Conservation (phyloP, 2,113 vertebrate genomes). For the Istiophorus platypterus region DNA sequence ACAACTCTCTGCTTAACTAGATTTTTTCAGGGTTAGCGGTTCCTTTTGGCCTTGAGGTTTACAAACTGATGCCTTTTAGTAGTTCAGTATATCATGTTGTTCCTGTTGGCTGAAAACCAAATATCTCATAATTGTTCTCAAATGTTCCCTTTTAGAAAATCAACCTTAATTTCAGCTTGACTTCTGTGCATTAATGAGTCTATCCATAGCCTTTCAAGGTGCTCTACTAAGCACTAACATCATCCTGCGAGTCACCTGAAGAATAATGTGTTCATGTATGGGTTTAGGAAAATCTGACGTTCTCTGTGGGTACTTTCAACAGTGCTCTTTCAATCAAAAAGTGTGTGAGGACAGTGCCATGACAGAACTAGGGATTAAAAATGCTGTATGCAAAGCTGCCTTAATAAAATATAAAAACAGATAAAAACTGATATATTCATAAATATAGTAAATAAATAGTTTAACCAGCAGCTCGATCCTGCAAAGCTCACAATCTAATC, state of each 20-base stretch:
- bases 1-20: not conserved
- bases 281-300: not conserved
- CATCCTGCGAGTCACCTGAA: too few species aligned
- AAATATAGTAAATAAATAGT: not conserved
- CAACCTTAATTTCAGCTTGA: constrained; percentile 2
- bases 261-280: not conserved
- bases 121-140: not conserved
- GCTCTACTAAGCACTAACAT: not conserved
- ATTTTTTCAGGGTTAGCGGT: not conserved
- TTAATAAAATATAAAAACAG: not conserved
- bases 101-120: not conserved
- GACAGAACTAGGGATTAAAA: too few species aligned
- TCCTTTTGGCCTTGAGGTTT: not conserved
- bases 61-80: not conserved
- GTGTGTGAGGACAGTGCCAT: not conserved
- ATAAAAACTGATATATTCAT: too few species aligned
- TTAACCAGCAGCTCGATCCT: not conserved
- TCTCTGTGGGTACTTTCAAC: too few species aligned
- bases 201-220: not conserved
- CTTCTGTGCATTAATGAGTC: not conserved
- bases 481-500: not conserved
- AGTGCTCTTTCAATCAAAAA: too few species aligned
- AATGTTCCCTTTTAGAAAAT: not conserved
- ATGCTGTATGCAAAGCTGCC: too few species aligned
- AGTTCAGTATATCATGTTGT: not conserved